These are phyloP conservation scores for Manis crassicaudata DNA, from an alignment of 2,797 vertebrate genomes.

Conservation along the genomic window DNA sequence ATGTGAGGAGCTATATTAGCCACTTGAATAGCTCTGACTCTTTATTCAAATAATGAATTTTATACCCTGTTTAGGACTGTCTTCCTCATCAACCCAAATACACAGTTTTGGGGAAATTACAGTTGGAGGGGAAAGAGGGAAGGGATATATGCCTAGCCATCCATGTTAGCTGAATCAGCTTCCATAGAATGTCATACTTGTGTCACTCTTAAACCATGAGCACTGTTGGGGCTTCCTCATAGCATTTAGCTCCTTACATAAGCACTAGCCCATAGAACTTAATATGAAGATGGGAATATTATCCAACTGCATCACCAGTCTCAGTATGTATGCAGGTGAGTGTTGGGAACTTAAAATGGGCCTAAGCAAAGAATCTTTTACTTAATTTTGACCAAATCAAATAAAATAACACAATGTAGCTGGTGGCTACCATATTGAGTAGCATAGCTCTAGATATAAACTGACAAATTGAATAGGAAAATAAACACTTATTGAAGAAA, in stretches of 20 bases:
- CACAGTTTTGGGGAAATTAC: neutral
- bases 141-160: neutral
- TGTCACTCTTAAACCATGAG: neutral
- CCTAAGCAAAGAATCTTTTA: conserved; percentile 36
- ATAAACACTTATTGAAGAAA: neutral
- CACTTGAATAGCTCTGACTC: neutral
- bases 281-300: neutral
- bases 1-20: conserved; percentile 16
- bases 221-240: neutral
- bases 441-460: neutral
- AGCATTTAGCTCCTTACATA: neutral
- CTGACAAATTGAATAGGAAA: conserved; percentile 22
- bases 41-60: neutral
- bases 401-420: conserved; percentile 4
- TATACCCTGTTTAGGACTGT: neutral
- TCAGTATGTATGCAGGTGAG: neutral
- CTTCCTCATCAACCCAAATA: conserved; percentile 8
- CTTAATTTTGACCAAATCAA: conserved; percentile 30
- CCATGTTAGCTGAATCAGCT: neutral
- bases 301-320: neutral
- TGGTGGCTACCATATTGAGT: neutral
- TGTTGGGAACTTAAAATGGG: neutral
- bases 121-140: neutral
- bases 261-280: neutral
- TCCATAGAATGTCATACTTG: neutral